A percentile compares a stretch with the other conserved stretches of the same genome.
Evolutionary conservation across 2,888 invertebrate genomes (phyloP).

Genomic region (Dynastes grantii): DNA sequence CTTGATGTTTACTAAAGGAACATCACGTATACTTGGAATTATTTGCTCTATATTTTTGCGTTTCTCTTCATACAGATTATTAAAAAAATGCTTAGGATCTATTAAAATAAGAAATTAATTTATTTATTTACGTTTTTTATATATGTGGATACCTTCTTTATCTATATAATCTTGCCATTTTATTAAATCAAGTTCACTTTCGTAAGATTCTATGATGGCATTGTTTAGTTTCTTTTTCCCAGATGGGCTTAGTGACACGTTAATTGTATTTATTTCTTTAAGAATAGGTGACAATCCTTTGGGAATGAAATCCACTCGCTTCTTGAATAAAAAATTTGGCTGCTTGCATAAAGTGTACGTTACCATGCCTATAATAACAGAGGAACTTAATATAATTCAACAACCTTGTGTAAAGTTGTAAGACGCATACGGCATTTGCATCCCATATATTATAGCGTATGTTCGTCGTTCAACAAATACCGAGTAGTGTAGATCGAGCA

Average conservation of each 20-base stretch:
- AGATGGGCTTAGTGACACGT: slow-evolving; percentile 63
- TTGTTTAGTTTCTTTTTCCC: slow-evolving; percentile 64
- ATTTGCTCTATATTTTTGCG: slow-evolving; percentile 61
- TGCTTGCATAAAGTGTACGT: slow-evolving; percentile 54
- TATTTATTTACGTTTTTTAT: neutral
- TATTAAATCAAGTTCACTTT: slow-evolving; percentile 64
- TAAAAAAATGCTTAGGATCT: slow-evolving; percentile 66
- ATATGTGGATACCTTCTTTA: slow-evolving; percentile 58
- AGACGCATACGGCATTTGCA: neutral
- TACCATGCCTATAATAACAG: slow-evolving; percentile 60
- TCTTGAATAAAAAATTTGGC: slow-evolving; percentile 67
- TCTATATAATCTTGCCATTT: slow-evolving; percentile 67
- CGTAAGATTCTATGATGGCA: slow-evolving; percentile 64
- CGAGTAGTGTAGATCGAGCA: too few species aligned
- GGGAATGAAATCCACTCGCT: slow-evolving; percentile 73
- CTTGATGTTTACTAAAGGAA: slow-evolving; percentile 30
- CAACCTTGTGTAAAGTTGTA: too few species aligned
- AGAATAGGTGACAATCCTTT: slow-evolving; percentile 77
- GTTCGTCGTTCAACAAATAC: neutral
- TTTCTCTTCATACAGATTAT: slow-evolving; percentile 65
- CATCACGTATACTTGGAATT: slow-evolving; percentile 58
- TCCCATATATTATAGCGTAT: neutral
- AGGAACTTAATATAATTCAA: too few species aligned
- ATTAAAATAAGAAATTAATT: slow-evolving; percentile 51
- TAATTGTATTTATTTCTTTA: slow-evolving; percentile 63